phyloP scores from a whole-genome alignment of 1,140 invertebrate genomes.

The Venturia canescens region DNA sequence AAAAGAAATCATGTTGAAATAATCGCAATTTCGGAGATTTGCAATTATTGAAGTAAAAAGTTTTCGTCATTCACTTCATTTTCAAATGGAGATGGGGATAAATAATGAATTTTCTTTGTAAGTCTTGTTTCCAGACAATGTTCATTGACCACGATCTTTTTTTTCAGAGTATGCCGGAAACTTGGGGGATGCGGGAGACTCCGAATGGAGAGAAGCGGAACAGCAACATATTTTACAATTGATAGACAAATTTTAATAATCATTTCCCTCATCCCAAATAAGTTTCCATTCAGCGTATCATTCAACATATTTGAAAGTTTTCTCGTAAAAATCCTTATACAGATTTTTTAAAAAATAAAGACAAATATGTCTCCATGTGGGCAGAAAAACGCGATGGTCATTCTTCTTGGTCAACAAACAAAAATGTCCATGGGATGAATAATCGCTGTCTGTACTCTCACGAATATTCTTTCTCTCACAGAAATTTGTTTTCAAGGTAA shows the following conservation, averaged over 20 bases:
- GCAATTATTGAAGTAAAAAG: too few species aligned
- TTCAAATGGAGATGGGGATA: neutral
- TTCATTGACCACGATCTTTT: slow-evolving; percentile 30
- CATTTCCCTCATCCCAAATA: slow-evolving; percentile 15
- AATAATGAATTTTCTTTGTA: neutral
- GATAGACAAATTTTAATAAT: slow-evolving; percentile 93
- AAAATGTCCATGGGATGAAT: too few species aligned
- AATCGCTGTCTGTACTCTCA: too few species aligned
- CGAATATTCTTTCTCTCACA: too few species aligned
- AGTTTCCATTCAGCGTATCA: neutral
- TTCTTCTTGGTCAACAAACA: too few species aligned
- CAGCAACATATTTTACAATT: slow-evolving; percentile 94
- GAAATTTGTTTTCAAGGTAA: too few species aligned
- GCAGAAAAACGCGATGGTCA: neutral
- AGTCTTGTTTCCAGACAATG: too few species aligned
- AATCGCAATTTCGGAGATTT: too few species aligned
- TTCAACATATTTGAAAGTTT: neutral
- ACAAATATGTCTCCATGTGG: neutral
- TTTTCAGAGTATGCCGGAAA: slow-evolving; percentile 94
- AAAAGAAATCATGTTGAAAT: too few species aligned
- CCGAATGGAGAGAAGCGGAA: slow-evolving; percentile 90
- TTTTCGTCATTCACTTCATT: too few species aligned
- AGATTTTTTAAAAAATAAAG: neutral
- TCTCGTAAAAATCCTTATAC: neutral
- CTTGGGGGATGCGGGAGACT: slow-evolving; percentile 91